Conservation (phyloP, 2,888 invertebrate species). For the Drosophila limbata region DNA sequence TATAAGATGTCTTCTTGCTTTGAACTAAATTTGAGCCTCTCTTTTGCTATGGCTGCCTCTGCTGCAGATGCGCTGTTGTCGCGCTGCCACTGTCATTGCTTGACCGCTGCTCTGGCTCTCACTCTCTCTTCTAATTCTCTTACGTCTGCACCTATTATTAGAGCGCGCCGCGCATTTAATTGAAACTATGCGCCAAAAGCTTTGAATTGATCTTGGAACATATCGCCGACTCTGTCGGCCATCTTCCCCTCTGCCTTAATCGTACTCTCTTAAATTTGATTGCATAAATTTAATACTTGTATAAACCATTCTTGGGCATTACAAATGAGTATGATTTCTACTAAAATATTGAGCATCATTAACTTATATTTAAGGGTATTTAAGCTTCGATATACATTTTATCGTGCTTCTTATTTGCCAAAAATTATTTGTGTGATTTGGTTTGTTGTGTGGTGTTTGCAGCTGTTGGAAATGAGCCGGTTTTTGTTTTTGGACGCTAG, state of each 20-base stretch:
- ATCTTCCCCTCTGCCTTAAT: constrained; percentile 10
- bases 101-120: constrained; percentile 4
- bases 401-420: constrained; percentile 7
- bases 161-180: constrained; percentile 46
- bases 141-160: constrained; percentile 19
- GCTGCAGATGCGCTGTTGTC: background rate
- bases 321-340: no score
- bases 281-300: constrained; percentile 8
- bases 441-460: constrained; percentile 53
- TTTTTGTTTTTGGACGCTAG: constrained; percentile 41
- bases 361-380: constrained; percentile 28
- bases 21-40: constrained; percentile 48
- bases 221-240: background rate
- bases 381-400: constrained; percentile 49
- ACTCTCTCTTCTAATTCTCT: background rate
- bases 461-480: constrained; percentile 72
- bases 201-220: constrained; percentile 35
- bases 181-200: constrained; percentile 60
- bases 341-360: no score
- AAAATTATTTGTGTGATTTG: constrained; percentile 47
- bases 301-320: background rate
- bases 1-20: constrained; percentile 30
- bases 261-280: constrained; percentile 59
- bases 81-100: background rate
- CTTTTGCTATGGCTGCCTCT: constrained; percentile 18